These are phyloP conservation scores for Synanthedon formicaeformis DNA, from an alignment of 2,888 invertebrate species.

Conservation along the genomic window DNA sequence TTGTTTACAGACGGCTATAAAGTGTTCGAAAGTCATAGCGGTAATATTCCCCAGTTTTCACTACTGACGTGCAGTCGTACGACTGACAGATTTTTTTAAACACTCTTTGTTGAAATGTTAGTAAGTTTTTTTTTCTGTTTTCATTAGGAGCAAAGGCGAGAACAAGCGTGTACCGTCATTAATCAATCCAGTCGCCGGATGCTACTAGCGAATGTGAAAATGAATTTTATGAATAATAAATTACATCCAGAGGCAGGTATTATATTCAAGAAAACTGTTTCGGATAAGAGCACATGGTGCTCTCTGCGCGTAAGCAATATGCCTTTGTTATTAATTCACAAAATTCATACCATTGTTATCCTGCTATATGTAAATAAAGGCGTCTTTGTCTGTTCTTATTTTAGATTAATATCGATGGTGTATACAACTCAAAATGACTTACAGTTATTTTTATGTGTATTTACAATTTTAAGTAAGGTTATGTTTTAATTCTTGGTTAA, in stretches of 20 bases:
- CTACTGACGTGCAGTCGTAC: too few relatives aligned
- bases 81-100: constrained; percentile 4
- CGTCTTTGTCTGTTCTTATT: too few relatives aligned
- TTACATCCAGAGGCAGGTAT: constrained; percentile 20
- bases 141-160: constrained; percentile 21
- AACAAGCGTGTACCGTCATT: constrained; percentile 26
- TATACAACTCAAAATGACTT: too few relatives aligned
- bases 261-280: constrained; percentile 23
- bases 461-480: background rate
- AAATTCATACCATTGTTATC: background rate
- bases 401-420: too few relatives aligned
- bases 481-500: too few relatives aligned
- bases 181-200: constrained; percentile 29
- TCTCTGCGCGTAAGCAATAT: background rate
- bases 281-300: constrained; percentile 13
- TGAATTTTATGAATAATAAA: constrained; percentile 36
- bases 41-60: too few relatives aligned
- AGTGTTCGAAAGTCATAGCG: too few relatives aligned
- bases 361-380: background rate
- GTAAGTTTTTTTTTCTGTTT: constrained; percentile 17
- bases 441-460: too few relatives aligned
- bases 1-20: too few relatives aligned
- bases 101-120: constrained; percentile 7
- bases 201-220: constrained; percentile 31
- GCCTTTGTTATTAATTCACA: constrained; percentile 1